Conservation (phyloP, 2,888 invertebrate species). For the Endotricha flammealis region DNA sequence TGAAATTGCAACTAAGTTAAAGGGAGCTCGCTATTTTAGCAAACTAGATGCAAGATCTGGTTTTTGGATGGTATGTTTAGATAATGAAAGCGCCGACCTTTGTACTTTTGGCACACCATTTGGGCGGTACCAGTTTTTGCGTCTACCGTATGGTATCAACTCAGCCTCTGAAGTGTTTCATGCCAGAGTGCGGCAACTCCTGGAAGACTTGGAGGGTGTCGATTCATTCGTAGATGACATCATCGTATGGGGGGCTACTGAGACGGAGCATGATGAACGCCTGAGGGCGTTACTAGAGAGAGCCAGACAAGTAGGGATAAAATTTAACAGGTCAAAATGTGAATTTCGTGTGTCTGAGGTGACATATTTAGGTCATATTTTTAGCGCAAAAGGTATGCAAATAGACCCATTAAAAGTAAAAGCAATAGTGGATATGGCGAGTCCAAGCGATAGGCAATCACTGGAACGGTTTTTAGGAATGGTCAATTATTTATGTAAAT, state of each 20-base stretch:
- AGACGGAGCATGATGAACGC: slow-evolving; percentile 17
- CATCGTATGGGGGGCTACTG: slow-evolving; percentile 17
- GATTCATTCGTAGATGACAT: slow-evolving; percentile 20
- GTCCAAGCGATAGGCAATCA: slow-evolving; percentile 14
- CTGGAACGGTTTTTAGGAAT: slow-evolving; percentile 21
- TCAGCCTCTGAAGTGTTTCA: slow-evolving; percentile 20
- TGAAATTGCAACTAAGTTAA: slow-evolving; percentile 15
- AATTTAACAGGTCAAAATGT: slow-evolving; percentile 22
- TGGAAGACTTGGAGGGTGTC: too few species aligned
- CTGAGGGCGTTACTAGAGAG: slow-evolving; percentile 15
- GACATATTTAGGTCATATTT: slow-evolving; percentile 21
- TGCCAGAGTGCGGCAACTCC: background rate
- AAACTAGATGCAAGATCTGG: slow-evolving; percentile 18
- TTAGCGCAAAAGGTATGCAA: slow-evolving; percentile 18
- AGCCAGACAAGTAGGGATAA: slow-evolving; percentile 16
- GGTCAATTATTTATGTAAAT: too few species aligned
- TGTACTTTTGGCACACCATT: slow-evolving; percentile 19
- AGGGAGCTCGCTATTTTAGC: slow-evolving; percentile 14
- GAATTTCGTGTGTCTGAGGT: slow-evolving; percentile 16
- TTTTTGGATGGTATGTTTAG: slow-evolving; percentile 19
- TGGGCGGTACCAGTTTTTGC: slow-evolving; percentile 13
- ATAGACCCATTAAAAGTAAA: slow-evolving; percentile 16
- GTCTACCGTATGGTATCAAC: slow-evolving; percentile 12
- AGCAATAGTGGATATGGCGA: slow-evolving; percentile 19
- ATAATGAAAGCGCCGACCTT: slow-evolving; percentile 17